Percentiles rank a stretch among this genome's conserved stretches.
phyloP scores from a whole-genome alignment of 2,113 vertebrate genomes.

The Penelope pileata region DNA sequence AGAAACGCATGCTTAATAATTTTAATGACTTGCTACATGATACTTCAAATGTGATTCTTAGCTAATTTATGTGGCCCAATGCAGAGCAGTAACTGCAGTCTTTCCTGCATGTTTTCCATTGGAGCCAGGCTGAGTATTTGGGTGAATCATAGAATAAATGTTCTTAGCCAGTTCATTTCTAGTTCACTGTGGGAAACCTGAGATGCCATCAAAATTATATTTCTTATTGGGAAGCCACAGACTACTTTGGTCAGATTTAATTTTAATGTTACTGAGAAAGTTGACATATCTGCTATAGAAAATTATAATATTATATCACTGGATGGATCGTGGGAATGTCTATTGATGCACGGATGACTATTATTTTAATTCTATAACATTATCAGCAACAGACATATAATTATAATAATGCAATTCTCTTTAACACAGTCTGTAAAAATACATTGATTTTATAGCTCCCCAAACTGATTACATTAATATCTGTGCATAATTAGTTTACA shows the following conservation, averaged over 20 bases:
- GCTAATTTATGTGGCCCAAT: not conserved
- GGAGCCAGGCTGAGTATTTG: not conserved
- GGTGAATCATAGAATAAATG: slow-evolving; percentile 1
- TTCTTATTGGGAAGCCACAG: not conserved
- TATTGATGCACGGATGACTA: slow-evolving; percentile 80
- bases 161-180: not conserved
- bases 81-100: not conserved
- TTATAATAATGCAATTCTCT: slow-evolving; percentile 88
- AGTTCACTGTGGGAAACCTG: not conserved
- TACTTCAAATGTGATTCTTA: not conserved
- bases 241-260: not conserved
- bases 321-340: slow-evolving; percentile 22
- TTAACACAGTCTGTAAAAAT: slow-evolving; percentile 91
- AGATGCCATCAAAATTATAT: not conserved
- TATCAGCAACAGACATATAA: slow-evolving; percentile 87
- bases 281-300: not conserved
- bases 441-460: slow-evolving; percentile 97
- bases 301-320: not conserved
- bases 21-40: not conserved
- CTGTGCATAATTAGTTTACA: slow-evolving; percentile 99
- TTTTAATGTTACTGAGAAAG: not conserved
- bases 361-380: slow-evolving; percentile 85
- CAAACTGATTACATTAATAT: slow-evolving; percentile 99
- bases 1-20: not conserved
- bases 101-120: not conserved